These are phyloP conservation scores for Engraulis encrasicolus DNA, from an alignment of 2,113 vertebrate genomes.

Conservation along the genomic window DNA sequence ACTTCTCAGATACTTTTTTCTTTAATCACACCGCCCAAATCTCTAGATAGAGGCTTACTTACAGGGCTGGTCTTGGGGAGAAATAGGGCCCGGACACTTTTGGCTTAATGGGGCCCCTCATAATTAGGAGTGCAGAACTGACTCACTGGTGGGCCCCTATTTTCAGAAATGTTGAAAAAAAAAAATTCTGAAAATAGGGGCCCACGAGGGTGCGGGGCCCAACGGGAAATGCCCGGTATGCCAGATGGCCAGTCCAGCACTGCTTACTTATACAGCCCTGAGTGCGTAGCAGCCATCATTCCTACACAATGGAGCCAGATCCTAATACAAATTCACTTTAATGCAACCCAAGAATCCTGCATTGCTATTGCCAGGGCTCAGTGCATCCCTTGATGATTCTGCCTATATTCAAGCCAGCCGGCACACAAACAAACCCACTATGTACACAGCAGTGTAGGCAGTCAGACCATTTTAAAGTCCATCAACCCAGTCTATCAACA, in stretches of 20 bases:
- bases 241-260: too few species aligned
- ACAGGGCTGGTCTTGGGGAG: too few species aligned
- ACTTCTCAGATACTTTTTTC: conserved; percentile 24
- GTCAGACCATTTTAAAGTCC: background rate
- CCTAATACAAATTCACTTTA: conserved; percentile 33
- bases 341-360: conserved; percentile 21
- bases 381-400: background rate
- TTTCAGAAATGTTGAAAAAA: too few species aligned
- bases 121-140: too few species aligned
- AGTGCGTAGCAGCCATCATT: too few species aligned
- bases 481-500: background rate
- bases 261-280: too few species aligned
- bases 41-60: conserved; percentile 44
- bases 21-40: conserved; percentile 39
- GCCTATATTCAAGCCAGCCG: background rate
- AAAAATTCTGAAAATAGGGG: too few species aligned
- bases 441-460: background rate
- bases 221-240: too few species aligned
- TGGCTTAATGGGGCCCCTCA: too few species aligned
- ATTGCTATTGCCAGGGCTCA: background rate
- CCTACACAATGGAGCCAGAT: conserved; percentile 38
- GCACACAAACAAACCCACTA: background rate
- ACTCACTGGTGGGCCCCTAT: too few species aligned
- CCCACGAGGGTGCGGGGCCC: too few species aligned
- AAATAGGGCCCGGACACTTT: too few species aligned